Evolutionary conservation across 2,888 invertebrate genomes (phyloP).

Genomic region (Lepidonotus clava): DNA sequence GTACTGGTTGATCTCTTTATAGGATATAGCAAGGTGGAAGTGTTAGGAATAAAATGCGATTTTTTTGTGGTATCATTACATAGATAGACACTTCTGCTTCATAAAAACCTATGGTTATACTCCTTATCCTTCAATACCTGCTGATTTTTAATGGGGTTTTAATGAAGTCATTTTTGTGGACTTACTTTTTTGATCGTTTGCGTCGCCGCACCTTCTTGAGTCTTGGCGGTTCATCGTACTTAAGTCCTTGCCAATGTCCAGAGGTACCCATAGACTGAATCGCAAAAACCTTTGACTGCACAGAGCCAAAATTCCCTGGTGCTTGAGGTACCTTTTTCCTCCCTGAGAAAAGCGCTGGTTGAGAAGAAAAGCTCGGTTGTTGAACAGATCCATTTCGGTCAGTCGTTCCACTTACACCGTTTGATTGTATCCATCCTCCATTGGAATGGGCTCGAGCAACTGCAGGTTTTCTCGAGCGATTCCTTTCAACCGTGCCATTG

Average conservation of each 20-base stretch:
- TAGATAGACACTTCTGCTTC: too few relatives aligned
- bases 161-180: too few relatives aligned
- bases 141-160: too few relatives aligned
- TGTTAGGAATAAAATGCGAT: too few relatives aligned
- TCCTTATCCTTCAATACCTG: too few relatives aligned
- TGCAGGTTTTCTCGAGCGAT: neutral
- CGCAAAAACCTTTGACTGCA: neutral
- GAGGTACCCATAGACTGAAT: neutral
- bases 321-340: neutral
- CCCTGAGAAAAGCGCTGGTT: neutral
- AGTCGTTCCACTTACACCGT: too few relatives aligned
- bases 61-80: too few relatives aligned
- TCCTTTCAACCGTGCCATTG: neutral
- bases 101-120: too few relatives aligned
- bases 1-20: too few relatives aligned
- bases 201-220: neutral
- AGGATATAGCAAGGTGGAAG: too few relatives aligned
- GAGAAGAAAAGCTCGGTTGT: neutral
- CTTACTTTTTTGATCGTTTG: too few relatives aligned
- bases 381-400: too few relatives aligned
- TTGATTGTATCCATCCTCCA: neutral
- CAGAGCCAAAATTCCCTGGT: neutral
- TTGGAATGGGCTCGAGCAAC: neutral
- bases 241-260: neutral
- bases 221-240: neutral